Percentiles rank a stretch among this genome's conserved stretches.
These are phyloP conservation scores for Timema cristinae DNA, from an alignment of 2,888 invertebrate genomes.

Conservation along the genomic window DNA sequence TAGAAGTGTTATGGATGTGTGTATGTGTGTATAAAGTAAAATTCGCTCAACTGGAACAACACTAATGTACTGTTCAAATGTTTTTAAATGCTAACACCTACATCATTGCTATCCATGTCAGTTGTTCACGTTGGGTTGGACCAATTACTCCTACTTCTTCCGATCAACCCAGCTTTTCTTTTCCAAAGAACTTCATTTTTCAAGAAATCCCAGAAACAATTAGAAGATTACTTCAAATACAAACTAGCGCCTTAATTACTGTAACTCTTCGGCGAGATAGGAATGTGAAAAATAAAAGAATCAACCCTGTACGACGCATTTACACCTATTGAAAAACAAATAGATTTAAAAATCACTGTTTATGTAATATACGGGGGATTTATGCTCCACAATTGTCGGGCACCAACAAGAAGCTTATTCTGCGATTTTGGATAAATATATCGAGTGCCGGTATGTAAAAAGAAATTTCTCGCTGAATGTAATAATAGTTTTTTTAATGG, in stretches of 20 bases:
- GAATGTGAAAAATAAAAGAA: constrained; percentile 6
- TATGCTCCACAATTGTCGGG: neutral
- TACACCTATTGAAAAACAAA: neutral
- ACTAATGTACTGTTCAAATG: no score
- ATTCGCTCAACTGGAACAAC: no score
- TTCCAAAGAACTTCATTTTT: constrained; percentile 2
- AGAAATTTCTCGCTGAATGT: neutral
- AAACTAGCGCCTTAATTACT: neutral
- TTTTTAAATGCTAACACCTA: no score
- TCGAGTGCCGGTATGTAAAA: no score
- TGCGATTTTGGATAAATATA: no score
- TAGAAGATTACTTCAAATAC: neutral
- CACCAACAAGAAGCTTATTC: no score
- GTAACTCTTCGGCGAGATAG: constrained; percentile 3
- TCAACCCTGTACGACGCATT: neutral
- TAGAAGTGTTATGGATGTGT: no score
- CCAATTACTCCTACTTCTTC: no score
- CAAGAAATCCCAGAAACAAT: neutral
- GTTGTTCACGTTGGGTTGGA: no score
- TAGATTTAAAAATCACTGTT: neutral
- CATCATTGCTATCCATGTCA: no score
- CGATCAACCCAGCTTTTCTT: neutral
- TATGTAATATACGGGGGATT: neutral
- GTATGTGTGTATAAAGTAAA: no score
- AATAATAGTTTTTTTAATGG: neutral